These are phyloP conservation scores for Grantiella picta DNA, from an alignment of 2,113 vertebrate species.

Conservation along the genomic window DNA sequence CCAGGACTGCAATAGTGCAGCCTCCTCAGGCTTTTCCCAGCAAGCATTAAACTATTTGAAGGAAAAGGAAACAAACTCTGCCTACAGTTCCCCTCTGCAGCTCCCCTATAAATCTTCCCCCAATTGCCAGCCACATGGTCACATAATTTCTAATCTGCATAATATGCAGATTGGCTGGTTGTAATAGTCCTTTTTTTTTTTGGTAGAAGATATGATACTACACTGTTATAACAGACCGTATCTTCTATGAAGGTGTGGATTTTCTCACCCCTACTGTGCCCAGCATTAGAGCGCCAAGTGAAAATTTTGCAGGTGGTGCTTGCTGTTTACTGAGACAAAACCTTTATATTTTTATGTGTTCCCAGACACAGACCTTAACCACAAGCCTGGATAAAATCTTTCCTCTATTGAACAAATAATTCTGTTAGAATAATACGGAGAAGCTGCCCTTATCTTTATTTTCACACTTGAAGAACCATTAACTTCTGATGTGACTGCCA, in stretches of 20 bases:
- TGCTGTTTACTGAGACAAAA: neutral
- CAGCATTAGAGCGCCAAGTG: neutral
- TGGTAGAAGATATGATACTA: neutral
- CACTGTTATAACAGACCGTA: neutral
- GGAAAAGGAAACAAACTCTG: neutral
- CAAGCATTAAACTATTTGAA: neutral
- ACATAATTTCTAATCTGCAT: neutral
- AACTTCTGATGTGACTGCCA: neutral
- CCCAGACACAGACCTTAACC: neutral
- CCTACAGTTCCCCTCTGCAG: neutral
- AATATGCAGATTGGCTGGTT: neutral
- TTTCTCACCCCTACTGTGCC: neutral
- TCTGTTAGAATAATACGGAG: neutral
- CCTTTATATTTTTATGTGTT: neutral
- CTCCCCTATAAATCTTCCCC: neutral
- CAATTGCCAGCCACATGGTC: neutral
- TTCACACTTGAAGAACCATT: constrained; percentile 24
- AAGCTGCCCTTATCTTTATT: neutral
- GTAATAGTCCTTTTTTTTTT: neutral
- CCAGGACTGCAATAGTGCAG: neutral
- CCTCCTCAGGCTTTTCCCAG: neutral
- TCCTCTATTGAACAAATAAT: neutral
- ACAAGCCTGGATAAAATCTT: neutral
- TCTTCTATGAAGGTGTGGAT: neutral
- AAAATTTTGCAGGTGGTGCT: neutral